These are phyloP conservation scores for Aspidoscelis tigris DNA, from an alignment of 2,113 vertebrate species.

Conservation along the genomic window DNA sequence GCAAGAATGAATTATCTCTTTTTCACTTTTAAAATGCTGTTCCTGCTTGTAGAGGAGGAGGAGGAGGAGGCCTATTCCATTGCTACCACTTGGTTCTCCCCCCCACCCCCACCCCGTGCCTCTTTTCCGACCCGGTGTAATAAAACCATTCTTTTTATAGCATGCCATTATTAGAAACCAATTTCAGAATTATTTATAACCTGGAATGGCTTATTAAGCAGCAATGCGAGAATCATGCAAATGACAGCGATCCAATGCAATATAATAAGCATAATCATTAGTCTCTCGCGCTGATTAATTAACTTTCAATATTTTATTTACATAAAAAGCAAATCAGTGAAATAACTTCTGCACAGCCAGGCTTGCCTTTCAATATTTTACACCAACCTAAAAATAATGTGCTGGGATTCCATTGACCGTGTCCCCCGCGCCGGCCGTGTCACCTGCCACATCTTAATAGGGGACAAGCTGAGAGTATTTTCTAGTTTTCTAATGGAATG, in stretches of 20 bases:
- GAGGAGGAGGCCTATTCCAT: conserved; percentile 64
- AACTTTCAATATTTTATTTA: conserved; percentile 88
- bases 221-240: conserved; percentile 94
- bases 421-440: conserved; percentile 87
- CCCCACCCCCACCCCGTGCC: neutral
- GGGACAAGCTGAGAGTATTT: conserved; percentile 89
- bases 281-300: conserved; percentile 88
- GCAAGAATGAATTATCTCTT: conserved; percentile 67
- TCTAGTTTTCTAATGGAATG: conserved; percentile 92
- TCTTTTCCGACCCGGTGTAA: conserved; percentile 76
- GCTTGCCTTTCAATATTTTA: conserved; percentile 86
- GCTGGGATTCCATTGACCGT: conserved; percentile 79
- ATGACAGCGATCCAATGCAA: conserved; percentile 88
- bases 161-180: conserved; percentile 89
- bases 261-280: conserved; percentile 92
- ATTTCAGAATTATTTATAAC: conserved; percentile 92
- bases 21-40: conserved; percentile 75
- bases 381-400: conserved; percentile 81
- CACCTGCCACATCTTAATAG: conserved; percentile 97
- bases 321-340: conserved; percentile 93
- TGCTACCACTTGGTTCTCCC: conserved; percentile 63
- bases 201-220: conserved; percentile 91
- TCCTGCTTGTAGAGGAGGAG: conserved; percentile 64
- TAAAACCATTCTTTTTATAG: conserved; percentile 87
- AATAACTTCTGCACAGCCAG: conserved; percentile 86